These are phyloP conservation scores for Cephus nigrinus DNA, from an alignment of 2,888 invertebrate genomes.

Conservation along the genomic window DNA sequence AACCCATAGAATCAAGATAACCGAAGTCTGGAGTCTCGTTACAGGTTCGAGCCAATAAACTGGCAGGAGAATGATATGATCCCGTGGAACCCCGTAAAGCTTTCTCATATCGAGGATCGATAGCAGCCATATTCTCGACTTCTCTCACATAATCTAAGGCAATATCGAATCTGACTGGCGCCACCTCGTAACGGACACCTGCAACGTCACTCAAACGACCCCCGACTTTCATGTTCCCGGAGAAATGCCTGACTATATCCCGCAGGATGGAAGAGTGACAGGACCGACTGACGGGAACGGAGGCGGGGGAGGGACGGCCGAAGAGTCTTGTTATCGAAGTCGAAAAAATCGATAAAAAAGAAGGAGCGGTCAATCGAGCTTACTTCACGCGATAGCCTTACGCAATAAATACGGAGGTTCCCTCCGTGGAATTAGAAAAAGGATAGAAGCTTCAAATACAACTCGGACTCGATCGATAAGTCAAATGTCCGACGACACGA, in stretches of 20 bases:
- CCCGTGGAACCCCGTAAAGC: conserved; percentile 21
- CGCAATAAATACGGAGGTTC: no score
- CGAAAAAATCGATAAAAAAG: background rate
- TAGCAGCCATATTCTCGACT: conserved; percentile 41
- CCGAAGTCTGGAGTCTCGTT: conserved; percentile 19
- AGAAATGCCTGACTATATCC: conserved; percentile 7
- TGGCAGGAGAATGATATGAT: conserved; percentile 20
- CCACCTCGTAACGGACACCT: conserved; percentile 52
- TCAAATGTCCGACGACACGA: background rate
- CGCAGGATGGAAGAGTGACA: conserved; percentile 12
- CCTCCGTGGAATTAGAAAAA: background rate
- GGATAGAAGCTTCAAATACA: background rate
- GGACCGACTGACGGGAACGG: background rate
- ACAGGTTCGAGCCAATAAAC: conserved; percentile 43
- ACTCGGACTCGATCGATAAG: background rate
- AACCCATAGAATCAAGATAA: conserved; percentile 21
- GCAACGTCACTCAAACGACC: conserved; percentile 19
- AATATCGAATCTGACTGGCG: conserved; percentile 51
- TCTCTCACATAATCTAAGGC: conserved; percentile 48
- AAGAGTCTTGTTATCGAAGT: background rate
- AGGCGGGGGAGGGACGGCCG: conserved; percentile 12
- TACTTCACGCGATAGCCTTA: no score
- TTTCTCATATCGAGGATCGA: conserved; percentile 53
- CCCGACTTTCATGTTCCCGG: background rate
- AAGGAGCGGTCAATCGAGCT: no score